These are phyloP conservation scores for Epirrita christyi DNA, from an alignment of 2,888 invertebrate species.

Conservation along the genomic window DNA sequence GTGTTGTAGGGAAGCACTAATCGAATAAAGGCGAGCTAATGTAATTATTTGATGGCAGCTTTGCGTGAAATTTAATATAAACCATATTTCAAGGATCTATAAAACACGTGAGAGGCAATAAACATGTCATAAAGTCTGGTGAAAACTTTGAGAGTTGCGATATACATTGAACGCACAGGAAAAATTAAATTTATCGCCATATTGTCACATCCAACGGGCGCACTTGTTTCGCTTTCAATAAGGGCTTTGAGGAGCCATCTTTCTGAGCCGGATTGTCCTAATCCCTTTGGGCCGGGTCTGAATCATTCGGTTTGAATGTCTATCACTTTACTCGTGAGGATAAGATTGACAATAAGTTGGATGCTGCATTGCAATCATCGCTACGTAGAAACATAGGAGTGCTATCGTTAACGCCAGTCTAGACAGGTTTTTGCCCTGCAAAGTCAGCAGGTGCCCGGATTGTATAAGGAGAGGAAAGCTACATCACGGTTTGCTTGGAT, in stretches of 20 bases:
- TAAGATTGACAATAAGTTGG: constrained; percentile 54
- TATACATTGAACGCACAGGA: constrained; percentile 23
- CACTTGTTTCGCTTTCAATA: constrained; percentile 36
- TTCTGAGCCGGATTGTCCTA: constrained; percentile 33
- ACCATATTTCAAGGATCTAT: constrained; percentile 14
- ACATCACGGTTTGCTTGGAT: constrained; percentile 27
- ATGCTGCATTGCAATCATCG: constrained; percentile 39
- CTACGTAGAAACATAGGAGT: constrained; percentile 50
- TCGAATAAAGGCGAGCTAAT: constrained; percentile 16
- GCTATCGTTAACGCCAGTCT: constrained; percentile 60
- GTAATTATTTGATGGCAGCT: constrained; percentile 17
- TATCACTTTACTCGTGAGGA: constrained; percentile 39
- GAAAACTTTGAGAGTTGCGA: constrained; percentile 17
- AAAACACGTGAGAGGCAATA: constrained; percentile 9
- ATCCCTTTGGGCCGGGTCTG: constrained; percentile 20
- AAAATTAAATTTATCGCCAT: constrained; percentile 29
- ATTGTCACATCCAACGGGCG: constrained; percentile 29
- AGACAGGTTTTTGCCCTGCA: constrained; percentile 70
- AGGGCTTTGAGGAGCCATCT: constrained; percentile 26
- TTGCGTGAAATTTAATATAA: constrained; percentile 6
- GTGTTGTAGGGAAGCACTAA: constrained; percentile 23
- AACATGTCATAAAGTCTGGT: constrained; percentile 11
- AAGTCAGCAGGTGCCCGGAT: constrained; percentile 62
- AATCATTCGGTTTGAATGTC: constrained; percentile 34
- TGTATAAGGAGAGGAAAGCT: constrained; percentile 47